Base-by-base conservation (phyloP, 2,888 invertebrate species). In the Branchellion lobata region DNA sequence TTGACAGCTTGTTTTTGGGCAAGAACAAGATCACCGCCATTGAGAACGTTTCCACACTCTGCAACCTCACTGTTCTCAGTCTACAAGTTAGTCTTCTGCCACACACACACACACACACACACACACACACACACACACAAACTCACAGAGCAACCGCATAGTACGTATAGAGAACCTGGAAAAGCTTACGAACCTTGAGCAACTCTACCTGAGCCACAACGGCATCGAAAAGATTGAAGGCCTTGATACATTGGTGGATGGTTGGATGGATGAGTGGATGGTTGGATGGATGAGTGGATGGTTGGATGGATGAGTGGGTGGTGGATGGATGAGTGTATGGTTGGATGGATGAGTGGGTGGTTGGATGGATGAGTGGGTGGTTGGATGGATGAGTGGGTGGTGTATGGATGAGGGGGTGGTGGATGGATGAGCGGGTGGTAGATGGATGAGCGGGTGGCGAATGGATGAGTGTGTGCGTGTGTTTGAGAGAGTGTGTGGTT, bases 1-100 rank as follows among this genome's bases (percentile, higher is more conserved):
- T 99, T 27, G 92, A 91, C 27, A 92, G 92, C 84, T 89, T 96
- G 18, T 99, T 92, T 88, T 88, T 96, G 79, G 98, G 95, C 21
- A 98, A 95, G 88, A 99, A 99, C 88, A 98, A 97, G 90, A 94
- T 99, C 82, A 89, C 90, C 0, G 92, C 92, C 87, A 92, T 99
- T 73, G 91, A 94, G 84, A 94, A 95, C 85, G 87, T 98, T 21
- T 92, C 92, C 18, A 89, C 90, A 0, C 88, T 96, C 40, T 89
- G 88, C 0, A 91, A 92, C 81, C 89, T 98, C 53, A 91, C 92
- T 82, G 91, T 94, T 81, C 88, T 98, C 21, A 95, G 95, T 83
- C 86, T 97, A 68, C 96, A 96, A 88, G 90, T 90, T 84, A 82
- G 83, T 80, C n/a, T 77, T n/a, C n/a, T n/a, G n/a, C n/a, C n/a